Percentiles rank a stretch among this genome's conserved stretches.
Conservation (phyloP, 1,140 invertebrate genomes). For the Lepidurus arcticus region DNA sequence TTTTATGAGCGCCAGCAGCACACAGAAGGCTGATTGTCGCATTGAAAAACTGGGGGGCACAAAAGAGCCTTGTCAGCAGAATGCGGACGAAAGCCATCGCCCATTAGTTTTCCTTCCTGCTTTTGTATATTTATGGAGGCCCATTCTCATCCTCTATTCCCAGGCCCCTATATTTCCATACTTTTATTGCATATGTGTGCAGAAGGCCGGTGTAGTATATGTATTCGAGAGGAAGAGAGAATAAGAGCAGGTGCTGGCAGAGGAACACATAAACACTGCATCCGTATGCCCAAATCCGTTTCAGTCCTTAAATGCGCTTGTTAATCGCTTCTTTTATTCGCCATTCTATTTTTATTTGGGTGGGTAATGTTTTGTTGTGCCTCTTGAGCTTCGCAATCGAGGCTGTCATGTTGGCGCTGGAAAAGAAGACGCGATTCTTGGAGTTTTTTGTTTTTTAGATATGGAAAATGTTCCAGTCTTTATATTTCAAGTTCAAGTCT, state of each 20-base stretch:
- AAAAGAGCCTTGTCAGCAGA: not conserved
- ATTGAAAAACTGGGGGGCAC: not conserved
- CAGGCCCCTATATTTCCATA: not conserved
- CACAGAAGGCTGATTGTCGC: slow-evolving; percentile 5
- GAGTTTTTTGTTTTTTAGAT: too few species aligned
- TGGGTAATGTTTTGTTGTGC: too few species aligned
- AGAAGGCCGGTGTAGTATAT: not conserved
- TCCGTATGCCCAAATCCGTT: too few species aligned
- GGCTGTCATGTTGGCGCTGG: too few species aligned
- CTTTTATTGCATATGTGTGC: slow-evolving; percentile 15
- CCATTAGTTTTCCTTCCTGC: not conserved
- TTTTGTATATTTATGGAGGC: slow-evolving; percentile 16
- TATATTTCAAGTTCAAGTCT: too few species aligned
- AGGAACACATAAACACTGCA: too few species aligned
- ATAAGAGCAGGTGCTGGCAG: not conserved
- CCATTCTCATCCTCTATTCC: not conserved
- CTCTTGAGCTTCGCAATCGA: too few species aligned
- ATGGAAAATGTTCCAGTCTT: too few species aligned
- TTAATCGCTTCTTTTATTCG: too few species aligned
- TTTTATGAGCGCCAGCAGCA: not conserved
- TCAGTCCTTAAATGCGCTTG: too few species aligned
- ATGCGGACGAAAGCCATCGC: not conserved
- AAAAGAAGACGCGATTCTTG: too few species aligned
- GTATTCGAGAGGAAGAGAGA: not conserved
- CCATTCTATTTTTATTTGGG: too few species aligned